A percentile compares a stretch with the other conserved stretches of the same genome.
phyloP scores from a whole-genome alignment of 2,113 vertebrate genomes.

The Tympanuchus pallidicinctus region DNA sequence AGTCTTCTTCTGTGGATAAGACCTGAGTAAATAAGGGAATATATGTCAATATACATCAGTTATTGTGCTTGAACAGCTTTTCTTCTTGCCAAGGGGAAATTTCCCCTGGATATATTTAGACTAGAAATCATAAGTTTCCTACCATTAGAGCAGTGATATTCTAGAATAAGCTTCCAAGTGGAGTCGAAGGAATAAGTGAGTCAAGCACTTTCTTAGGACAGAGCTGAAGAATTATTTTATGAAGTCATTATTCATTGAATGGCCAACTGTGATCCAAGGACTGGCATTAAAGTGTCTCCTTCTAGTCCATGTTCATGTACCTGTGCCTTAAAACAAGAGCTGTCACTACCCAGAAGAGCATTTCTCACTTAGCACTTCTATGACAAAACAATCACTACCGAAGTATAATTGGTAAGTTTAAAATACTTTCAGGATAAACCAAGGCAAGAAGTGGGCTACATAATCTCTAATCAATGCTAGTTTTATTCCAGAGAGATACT shows the following conservation, averaged over 20 bases:
- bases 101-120: slow-evolving; percentile 20
- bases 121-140: background rate
- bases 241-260: background rate
- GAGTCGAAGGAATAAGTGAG: background rate
- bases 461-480: background rate
- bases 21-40: slow-evolving; percentile 24
- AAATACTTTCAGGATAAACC: background rate
- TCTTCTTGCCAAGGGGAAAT: background rate
- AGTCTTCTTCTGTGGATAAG: slow-evolving; percentile 13
- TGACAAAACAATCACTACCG: background rate
- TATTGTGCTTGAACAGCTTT: background rate
- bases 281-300: background rate
- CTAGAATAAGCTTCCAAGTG: background rate
- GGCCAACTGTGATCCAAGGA: background rate
- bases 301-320: background rate
- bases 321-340: background rate
- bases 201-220: background rate
- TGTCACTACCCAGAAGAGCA: background rate
- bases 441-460: background rate
- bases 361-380: background rate
- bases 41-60: background rate
- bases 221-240: background rate
- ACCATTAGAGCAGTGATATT: background rate
- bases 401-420: background rate
- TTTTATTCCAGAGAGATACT: background rate